Evolutionary conservation across 2,113 vertebrate species (phyloP), one percentile per base, ranked within the genome.

Genomic region (Ptilorrhoa leucosticta): DNA sequence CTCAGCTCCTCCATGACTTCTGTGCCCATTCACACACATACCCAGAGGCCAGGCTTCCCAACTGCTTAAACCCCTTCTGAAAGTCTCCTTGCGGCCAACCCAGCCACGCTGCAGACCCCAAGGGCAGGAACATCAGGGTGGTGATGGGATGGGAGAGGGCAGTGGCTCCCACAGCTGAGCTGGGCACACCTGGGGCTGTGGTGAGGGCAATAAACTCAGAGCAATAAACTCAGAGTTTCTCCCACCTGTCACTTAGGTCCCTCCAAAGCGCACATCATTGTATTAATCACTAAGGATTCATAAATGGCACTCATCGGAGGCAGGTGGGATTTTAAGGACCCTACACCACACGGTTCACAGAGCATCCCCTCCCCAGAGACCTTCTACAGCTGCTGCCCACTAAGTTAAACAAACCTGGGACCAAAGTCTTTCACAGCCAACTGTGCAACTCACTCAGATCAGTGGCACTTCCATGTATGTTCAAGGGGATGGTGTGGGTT

Each of bases 81-180:
- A 23, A 90, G 30, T 8, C 37, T 50, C 11, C 15, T 40, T 11
- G 48, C 21, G 69, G 37, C 57, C 42, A 78, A 4, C 14, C 9
- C 47, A 69, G 31, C 37, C 47, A 48, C 0, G 0, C 17, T 19
- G 6, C 63, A 82, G 54, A 63, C 3, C 14, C 33, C 54, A 37
- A 37, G 21, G 27, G n/a, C 27, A 57, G 42, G 22, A 24, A 2
- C 1, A 1, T 4, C 0, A 0, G 20, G 22, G 20, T 3, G 5
- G 7, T 3, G 14, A 2, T 4, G n/a, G 16, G 14, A 53, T 56
- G 44, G 61, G 42, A 95, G 45, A 40, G 22, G 37, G 28, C 65
- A 88, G 45, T 2, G 0, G 23, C 8, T 76, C 39, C 15, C 58
- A 51, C 0, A 30, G 58, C n/a, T 6, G 5, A 68, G 21, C 53